Evolutionary conservation across 2,888 invertebrate genomes (phyloP).

Genomic region (Orthosia gothica): DNA sequence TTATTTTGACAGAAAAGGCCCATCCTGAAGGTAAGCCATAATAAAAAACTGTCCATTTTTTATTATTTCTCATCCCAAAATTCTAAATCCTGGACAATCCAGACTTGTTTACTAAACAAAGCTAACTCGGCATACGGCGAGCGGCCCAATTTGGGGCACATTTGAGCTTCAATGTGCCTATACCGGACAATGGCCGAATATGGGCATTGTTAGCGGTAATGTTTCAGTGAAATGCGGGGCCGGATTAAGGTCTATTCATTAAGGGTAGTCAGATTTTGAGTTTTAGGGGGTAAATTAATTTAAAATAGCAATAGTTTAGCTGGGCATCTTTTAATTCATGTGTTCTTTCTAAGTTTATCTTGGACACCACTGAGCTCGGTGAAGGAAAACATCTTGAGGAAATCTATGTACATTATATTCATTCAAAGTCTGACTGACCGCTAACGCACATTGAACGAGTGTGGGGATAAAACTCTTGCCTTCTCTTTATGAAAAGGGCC

Average conservation of each 20-base stretch:
- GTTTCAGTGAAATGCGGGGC: conserved; percentile 43
- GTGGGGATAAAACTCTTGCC: too few relatives aligned
- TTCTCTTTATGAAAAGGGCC: too few relatives aligned
- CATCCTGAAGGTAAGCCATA: not conserved
- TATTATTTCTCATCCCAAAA: not conserved
- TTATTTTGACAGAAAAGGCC: too few relatives aligned
- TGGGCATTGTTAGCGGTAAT: conserved; percentile 41
- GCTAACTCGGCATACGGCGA: conserved; percentile 37
- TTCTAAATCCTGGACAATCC: conserved; percentile 23
- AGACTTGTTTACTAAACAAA: conserved; percentile 26
- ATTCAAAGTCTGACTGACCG: too few relatives aligned
- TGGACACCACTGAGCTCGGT: too few relatives aligned
- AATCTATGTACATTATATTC: too few relatives aligned
- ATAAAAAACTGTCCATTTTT: not conserved
- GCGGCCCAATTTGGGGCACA: conserved; percentile 3
- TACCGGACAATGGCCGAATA: conserved; percentile 34
- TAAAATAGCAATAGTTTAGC: not conserved
- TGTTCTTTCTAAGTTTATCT: too few relatives aligned
- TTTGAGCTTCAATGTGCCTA: not conserved
- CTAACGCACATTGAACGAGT: too few relatives aligned
- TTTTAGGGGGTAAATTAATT: conserved; percentile 4
- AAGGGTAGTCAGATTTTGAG: conserved; percentile 16
- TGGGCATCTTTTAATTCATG: not conserved
- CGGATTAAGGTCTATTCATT: conserved; percentile 53
- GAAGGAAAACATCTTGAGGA: too few relatives aligned